These are phyloP conservation scores for Sturmia bella DNA, from an alignment of 2,888 invertebrate genomes.

Conservation along the genomic window DNA sequence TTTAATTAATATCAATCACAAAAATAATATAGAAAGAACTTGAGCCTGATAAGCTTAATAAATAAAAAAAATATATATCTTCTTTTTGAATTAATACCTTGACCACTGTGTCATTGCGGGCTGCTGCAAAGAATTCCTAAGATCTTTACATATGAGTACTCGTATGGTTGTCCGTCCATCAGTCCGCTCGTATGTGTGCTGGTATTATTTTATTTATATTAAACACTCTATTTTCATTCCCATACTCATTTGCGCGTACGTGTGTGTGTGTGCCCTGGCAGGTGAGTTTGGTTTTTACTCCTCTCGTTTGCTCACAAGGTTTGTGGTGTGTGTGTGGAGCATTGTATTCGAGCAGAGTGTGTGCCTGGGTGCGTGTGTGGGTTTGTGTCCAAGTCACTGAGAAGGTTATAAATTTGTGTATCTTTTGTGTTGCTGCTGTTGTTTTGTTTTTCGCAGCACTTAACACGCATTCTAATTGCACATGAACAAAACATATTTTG, in stretches of 20 bases:
- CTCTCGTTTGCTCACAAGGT: conserved; percentile 36
- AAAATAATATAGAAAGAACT: no score
- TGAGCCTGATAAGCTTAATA: no score
- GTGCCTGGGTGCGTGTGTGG: conserved; percentile 7
- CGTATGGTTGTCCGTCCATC: conserved; percentile 20
- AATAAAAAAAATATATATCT: no score
- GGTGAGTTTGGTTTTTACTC: conserved; percentile 60
- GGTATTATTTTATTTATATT: conserved; percentile 45
- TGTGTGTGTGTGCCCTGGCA: no score
- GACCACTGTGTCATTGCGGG: neutral
- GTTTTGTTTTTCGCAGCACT: conserved; percentile 72
- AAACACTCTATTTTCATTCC: conserved; percentile 61
- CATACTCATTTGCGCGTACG: no score
- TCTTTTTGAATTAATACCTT: conserved; percentile 17
- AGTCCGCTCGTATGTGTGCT: neutral
- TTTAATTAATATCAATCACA: no score
- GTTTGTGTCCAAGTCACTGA: conserved; percentile 19
- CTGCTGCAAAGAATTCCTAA: conserved; percentile 42
- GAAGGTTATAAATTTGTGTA: conserved; percentile 64
- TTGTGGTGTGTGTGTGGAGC: conserved; percentile 47
- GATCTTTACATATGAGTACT: conserved; percentile 29
- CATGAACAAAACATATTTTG: conserved; percentile 72
- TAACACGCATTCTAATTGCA: conserved; percentile 81
- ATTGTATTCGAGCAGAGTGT: conserved; percentile 31
- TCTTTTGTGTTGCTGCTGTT: conserved; percentile 34